Percentiles rank a stretch among this genome's conserved stretches.
These are phyloP conservation scores for Collichthys lucidus DNA, from an alignment of 2,113 vertebrate genomes.

Conservation along the genomic window DNA sequence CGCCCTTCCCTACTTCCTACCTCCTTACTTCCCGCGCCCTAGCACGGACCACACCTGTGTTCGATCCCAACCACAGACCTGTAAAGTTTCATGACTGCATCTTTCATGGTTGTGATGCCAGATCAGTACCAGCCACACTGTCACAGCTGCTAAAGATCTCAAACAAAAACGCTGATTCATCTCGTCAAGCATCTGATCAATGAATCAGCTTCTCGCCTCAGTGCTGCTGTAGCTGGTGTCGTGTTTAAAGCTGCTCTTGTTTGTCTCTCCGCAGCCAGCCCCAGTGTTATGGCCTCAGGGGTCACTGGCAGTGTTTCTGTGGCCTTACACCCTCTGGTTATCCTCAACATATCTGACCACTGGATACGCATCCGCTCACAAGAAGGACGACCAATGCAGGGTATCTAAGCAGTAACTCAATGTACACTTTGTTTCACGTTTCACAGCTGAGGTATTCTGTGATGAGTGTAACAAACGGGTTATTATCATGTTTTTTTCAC, in stretches of 20 bases:
- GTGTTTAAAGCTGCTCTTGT: slow-evolving; percentile 12
- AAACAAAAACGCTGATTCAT: neutral
- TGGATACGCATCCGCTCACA: slow-evolving; percentile 95
- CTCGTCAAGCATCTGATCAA: neutral
- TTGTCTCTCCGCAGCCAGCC: slow-evolving; percentile 70
- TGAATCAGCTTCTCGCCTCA: neutral
- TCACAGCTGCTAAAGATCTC: neutral
- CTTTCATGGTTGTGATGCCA: too few species aligned
- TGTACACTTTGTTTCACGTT: neutral
- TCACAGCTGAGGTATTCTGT: neutral
- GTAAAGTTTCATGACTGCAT: too few species aligned
- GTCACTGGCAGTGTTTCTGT: slow-evolving; percentile 94
- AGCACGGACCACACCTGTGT: too few species aligned
- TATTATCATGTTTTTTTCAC: neutral
- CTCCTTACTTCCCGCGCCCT: too few species aligned
- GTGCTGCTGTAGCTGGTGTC: neutral
- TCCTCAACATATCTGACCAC: slow-evolving; percentile 95
- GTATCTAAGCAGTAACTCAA: slow-evolving; percentile 50
- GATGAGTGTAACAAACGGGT: neutral
- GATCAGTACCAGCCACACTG: too few species aligned
- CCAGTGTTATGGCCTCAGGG: slow-evolving; percentile 93
- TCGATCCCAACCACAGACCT: too few species aligned
- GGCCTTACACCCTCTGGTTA: slow-evolving; percentile 92
- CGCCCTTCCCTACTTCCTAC: too few species aligned
- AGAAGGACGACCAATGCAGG: slow-evolving; percentile 87